These are phyloP conservation scores for Solenopsis fugax DNA, from an alignment of 1,140 invertebrate genomes.

Conservation along the genomic window DNA sequence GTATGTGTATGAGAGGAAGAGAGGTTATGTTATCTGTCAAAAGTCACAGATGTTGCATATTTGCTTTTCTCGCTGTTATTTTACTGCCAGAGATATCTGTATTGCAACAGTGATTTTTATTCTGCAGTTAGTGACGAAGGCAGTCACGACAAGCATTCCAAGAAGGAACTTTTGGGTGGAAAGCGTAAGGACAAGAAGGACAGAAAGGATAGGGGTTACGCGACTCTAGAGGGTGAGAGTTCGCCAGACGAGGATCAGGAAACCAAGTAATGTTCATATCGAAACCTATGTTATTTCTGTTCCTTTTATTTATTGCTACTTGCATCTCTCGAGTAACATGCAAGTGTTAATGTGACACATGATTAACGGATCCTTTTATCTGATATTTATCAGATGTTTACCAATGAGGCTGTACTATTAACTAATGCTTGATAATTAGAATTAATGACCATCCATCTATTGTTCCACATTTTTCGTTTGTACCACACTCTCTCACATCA, in stretches of 20 bases:
- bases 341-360: background rate
- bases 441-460: background rate
- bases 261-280: slow-evolving; percentile 89
- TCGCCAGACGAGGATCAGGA: slow-evolving; percentile 96
- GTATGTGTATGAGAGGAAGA: slow-evolving; percentile 4
- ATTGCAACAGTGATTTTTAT: background rate
- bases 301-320: background rate
- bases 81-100: background rate
- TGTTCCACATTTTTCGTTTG: background rate
- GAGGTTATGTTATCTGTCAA: slow-evolving; percentile 72
- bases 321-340: background rate
- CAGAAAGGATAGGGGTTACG: slow-evolving; percentile 95
- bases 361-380: slow-evolving; percentile 4
- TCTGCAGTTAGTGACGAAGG: slow-evolving; percentile 91
- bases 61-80: background rate
- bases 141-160: slow-evolving; percentile 91
- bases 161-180: slow-evolving; percentile 91
- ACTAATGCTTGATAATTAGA: slow-evolving; percentile 25
- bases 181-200: slow-evolving; percentile 94
- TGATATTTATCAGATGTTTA: background rate
- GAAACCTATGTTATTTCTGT: background rate
- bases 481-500: background rate
- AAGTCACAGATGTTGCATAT: background rate
- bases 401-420: background rate
- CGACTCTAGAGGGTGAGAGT: slow-evolving; percentile 96